Percentiles rank a stretch among this genome's conserved stretches.
Evolutionary conservation across 2,797 vertebrate genomes (phyloP).

Genomic region (Leptatherina wallacei): DNA sequence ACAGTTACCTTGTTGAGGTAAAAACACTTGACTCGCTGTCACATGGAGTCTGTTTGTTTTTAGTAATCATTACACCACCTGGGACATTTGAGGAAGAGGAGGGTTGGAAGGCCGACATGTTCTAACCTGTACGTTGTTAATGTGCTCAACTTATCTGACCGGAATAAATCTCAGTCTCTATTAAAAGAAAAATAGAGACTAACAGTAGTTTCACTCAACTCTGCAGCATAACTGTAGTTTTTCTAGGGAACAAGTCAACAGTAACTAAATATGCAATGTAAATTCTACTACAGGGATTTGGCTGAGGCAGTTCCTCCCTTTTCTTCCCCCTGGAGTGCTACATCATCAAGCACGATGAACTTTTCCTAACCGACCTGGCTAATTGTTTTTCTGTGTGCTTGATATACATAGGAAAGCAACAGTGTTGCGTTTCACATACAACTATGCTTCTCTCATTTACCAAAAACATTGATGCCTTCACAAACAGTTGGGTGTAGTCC

Average conservation of each 20-base stretch:
- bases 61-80: conserved; percentile 61
- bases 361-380: background rate
- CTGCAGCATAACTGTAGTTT: background rate
- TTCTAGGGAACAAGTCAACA: background rate
- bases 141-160: conserved; percentile 43
- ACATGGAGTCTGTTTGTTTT: conserved; percentile 44
- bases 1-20: conserved; percentile 45
- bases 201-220: background rate
- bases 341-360: background rate
- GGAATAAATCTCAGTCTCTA: conserved; percentile 2
- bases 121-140: conserved; percentile 50
- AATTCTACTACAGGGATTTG: background rate
- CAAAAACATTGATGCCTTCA: background rate
- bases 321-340: background rate
- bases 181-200: background rate
- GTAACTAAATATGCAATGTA: background rate
- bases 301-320: background rate
- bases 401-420: background rate
- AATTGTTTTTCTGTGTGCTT: background rate
- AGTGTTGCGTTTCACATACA: background rate
- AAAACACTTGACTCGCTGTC: conserved; percentile 30
- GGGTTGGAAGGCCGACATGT: conserved; percentile 44
- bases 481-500: background rate
- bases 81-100: conserved; percentile 12
- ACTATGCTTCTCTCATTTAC: background rate